Percentiles rank a stretch among this genome's conserved stretches.
Conservation (phyloP, 2,888 invertebrate species). For the Hirtodrosophila histrioides region DNA sequence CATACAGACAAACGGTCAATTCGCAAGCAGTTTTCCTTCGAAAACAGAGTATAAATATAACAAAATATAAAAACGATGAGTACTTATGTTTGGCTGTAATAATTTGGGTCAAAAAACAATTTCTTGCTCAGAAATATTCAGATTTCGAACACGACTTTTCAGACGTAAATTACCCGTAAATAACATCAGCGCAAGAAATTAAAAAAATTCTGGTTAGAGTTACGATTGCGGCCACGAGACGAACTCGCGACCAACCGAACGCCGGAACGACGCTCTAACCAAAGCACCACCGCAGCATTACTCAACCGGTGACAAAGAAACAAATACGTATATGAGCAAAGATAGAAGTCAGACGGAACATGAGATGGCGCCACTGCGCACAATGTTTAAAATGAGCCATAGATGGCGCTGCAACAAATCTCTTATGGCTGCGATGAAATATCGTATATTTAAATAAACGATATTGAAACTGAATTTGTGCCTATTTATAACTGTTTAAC, state of each 20-base stretch:
- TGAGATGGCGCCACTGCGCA: constrained; percentile 17
- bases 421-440: no score
- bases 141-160: constrained; percentile 76
- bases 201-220: constrained; percentile 1
- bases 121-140: constrained; percentile 77
- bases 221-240: not conserved
- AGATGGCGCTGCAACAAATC: constrained; percentile 26
- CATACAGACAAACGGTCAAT: no score
- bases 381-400: not conserved
- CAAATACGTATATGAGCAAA: accelerated
- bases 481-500: no score
- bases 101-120: constrained; percentile 11
- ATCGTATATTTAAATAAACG: no score
- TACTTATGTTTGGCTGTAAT: no score
- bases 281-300: constrained; percentile 37
- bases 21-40: no score
- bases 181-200: constrained; percentile 81
- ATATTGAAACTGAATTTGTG: no score
- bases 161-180: constrained; percentile 84
- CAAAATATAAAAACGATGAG: no score
- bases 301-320: accelerated
- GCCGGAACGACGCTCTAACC: constrained; percentile 3
- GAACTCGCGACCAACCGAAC: constrained; percentile 30
- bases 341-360: not conserved
- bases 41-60: no score